These are phyloP conservation scores for Spialia ferax DNA, from an alignment of 2,888 invertebrate genomes.

Conservation along the genomic window DNA sequence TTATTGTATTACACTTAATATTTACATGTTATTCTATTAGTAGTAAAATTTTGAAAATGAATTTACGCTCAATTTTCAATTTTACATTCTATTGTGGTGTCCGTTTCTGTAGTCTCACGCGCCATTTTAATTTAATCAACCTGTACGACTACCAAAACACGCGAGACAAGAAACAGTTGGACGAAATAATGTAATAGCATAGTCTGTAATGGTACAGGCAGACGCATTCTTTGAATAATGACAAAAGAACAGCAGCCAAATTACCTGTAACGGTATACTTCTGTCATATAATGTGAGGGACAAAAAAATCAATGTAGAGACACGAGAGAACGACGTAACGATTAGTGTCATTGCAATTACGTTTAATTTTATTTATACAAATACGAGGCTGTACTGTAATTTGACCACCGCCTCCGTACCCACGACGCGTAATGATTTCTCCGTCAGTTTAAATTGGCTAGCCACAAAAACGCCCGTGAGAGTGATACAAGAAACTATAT, in stretches of 20 bases:
- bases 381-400: constrained; percentile 59
- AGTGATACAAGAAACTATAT: constrained; percentile 50
- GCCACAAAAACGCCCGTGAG: constrained; percentile 59
- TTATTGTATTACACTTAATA: background rate
- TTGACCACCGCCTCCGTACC: constrained; percentile 54
- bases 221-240: constrained; percentile 52
- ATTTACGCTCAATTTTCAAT: constrained; percentile 17
- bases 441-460: constrained; percentile 54
- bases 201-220: constrained; percentile 40
- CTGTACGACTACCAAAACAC: constrained; percentile 48
- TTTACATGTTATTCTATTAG: background rate
- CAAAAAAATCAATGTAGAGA: constrained; percentile 64
- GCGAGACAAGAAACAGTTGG: constrained; percentile 52
- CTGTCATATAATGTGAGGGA: constrained; percentile 43
- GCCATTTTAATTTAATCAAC: constrained; percentile 52
- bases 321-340: constrained; percentile 55
- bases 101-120: constrained; percentile 48
- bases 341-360: constrained; percentile 73
- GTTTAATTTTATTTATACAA: constrained; percentile 47
- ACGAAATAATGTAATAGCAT: constrained; percentile 51
- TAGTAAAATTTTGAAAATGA: constrained; percentile 2
- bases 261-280: constrained; percentile 58
- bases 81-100: constrained; percentile 35
- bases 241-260: constrained; percentile 56
- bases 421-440: constrained; percentile 53